phyloP scores from a whole-genome alignment of 92 coral and sea anemone genomes.

The Porites cylindrica region DNA sequence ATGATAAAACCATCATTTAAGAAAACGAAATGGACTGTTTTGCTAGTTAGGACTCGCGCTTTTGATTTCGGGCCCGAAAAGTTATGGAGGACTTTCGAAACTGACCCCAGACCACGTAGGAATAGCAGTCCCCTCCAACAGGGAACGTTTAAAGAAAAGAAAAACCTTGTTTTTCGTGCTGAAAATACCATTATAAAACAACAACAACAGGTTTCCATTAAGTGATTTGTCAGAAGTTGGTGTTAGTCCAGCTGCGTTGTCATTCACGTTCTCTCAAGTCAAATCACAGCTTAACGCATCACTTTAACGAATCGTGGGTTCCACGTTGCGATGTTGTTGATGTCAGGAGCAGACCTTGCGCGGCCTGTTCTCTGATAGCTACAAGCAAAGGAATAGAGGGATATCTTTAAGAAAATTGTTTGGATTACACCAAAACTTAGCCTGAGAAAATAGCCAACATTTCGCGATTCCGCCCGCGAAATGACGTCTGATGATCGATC shows the following conservation, averaged over 20 bases:
- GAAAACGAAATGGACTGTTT: no score
- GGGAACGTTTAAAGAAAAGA: no score
- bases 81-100: no score
- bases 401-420: background rate
- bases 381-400: background rate
- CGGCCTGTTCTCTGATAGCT: conserved; percentile 76
- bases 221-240: conserved; percentile 77
- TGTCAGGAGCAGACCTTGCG: conserved; percentile 85
- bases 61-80: no score
- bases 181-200: no score
- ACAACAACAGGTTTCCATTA: background rate
- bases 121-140: no score
- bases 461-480: no score
- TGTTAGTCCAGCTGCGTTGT: conserved; percentile 71
- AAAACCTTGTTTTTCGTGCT: no score
- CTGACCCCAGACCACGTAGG: no score
- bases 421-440: background rate
- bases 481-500: no score
- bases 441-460: background rate
- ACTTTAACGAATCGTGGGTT: conserved; percentile 60
- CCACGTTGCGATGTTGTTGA: conserved; percentile 69
- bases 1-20: no score
- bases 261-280: background rate
- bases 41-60: no score
- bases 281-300: background rate